These are phyloP conservation scores for Platysteira castanea DNA, from an alignment of 2,113 vertebrate species.

Conservation along the genomic window DNA sequence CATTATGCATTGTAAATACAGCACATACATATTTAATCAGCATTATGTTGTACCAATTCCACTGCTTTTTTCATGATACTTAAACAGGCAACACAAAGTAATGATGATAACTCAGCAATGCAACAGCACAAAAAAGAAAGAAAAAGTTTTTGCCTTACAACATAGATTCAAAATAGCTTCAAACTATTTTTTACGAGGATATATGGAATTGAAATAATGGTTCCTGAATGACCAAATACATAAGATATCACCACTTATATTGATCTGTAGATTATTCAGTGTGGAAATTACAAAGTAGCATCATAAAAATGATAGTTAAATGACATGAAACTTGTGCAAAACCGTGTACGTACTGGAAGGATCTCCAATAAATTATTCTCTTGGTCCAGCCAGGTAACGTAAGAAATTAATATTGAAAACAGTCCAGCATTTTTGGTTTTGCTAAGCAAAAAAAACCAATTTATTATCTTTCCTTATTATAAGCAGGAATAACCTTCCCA, in stretches of 20 bases:
- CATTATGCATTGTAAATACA: not conserved
- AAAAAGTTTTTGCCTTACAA: not conserved
- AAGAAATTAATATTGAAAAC: not conserved
- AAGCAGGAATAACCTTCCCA: not conserved
- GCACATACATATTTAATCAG: not conserved
- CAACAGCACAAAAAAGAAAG: not conserved
- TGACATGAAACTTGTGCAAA: not conserved
- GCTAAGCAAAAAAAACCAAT: not conserved
- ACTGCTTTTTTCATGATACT: not conserved
- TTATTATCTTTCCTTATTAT: not conserved
- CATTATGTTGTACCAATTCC: not conserved
- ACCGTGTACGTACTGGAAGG: fast-evolving
- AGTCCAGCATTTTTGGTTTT: not conserved
- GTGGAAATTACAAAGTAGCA: not conserved
- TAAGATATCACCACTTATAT: not conserved
- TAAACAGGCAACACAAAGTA: not conserved
- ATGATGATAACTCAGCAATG: not conserved
- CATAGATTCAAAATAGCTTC: not conserved
- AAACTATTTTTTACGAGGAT: not conserved
- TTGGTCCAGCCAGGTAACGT: not conserved
- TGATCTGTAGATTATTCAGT: not conserved
- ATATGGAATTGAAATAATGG: not conserved
- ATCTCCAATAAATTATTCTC: not conserved
- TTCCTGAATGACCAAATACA: not conserved
- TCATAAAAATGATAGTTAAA: not conserved